Percentiles rank a stretch among this genome's conserved stretches.
Conservation (phyloP, 1,140 invertebrate species). For the Solenopsis invicta region DNA sequence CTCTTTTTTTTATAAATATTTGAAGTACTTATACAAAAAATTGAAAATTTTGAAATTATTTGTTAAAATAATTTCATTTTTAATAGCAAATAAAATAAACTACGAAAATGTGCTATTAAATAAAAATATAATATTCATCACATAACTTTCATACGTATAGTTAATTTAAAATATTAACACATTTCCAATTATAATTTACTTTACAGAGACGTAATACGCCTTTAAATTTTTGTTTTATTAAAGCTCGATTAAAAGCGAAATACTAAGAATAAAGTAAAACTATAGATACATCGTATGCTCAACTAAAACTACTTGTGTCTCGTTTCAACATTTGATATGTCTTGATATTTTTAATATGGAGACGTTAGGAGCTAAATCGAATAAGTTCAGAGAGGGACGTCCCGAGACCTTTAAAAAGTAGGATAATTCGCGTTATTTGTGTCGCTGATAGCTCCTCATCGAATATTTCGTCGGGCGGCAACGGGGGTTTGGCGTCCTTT, state of each 20-base stretch:
- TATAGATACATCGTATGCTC: background rate
- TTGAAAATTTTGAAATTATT: too few relatives aligned
- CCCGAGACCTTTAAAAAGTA: conserved; percentile 13
- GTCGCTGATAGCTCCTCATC: conserved; percentile 38
- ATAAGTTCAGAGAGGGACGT: conserved; percentile 3
- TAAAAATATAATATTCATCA: too few relatives aligned
- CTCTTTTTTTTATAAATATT: too few relatives aligned
- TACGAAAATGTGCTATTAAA: too few relatives aligned
- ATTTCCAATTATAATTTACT: too few relatives aligned
- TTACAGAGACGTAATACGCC: too few relatives aligned
- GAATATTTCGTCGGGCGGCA: conserved; percentile 23
- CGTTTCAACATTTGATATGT: background rate
- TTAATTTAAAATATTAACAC: too few relatives aligned
- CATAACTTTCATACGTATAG: too few relatives aligned
- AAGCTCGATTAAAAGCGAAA: background rate
- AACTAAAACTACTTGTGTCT: background rate
- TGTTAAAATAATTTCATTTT: too few relatives aligned
- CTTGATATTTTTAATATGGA: conserved; percentile 6
- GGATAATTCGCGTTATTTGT: conserved; percentile 43
- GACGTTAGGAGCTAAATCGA: background rate
- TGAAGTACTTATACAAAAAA: too few relatives aligned
- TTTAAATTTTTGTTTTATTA: background rate
- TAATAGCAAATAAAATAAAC: too few relatives aligned
- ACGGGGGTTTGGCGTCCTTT: conserved; percentile 15
- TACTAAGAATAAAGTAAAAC: background rate